phyloP scores from a whole-genome alignment of 2,888 invertebrate species.

The Leptopilina myrica region DNA sequence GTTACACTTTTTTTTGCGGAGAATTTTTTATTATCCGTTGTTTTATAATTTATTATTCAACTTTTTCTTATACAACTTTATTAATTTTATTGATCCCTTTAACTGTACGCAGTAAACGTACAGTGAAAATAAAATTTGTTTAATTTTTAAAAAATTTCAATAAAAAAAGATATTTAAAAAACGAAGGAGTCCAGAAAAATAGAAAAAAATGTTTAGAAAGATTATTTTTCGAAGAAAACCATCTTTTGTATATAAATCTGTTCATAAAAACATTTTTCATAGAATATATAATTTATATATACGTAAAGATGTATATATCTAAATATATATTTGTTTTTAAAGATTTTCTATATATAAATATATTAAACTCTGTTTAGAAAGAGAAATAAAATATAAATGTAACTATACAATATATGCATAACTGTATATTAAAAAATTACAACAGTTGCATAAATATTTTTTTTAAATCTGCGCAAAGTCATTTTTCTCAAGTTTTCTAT shows the following conservation, averaged over 20 bases:
- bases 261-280: conserved; percentile 54
- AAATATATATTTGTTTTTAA: conserved; percentile 58
- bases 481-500: neutral
- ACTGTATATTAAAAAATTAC: neutral
- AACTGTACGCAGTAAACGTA: too few species aligned
- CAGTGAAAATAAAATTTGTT: too few species aligned
- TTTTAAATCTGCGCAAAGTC: neutral
- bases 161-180: neutral
- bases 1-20: too few species aligned
- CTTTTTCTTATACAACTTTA: too few species aligned
- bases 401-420: neutral
- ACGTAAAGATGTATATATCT: conserved; percentile 50
- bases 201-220: neutral
- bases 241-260: neutral
- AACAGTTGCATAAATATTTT: neutral
- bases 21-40: too few species aligned
- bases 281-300: conserved; percentile 56
- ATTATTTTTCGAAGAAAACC: neutral
- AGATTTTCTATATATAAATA: conserved; percentile 63
- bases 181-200: neutral
- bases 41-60: too few species aligned
- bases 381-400: neutral
- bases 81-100: too few species aligned
- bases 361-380: conserved; percentile 58
- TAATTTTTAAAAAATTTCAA: too few species aligned